Conservation (phyloP, 1,140 invertebrate species). For the Calosoma granatense region DNA sequence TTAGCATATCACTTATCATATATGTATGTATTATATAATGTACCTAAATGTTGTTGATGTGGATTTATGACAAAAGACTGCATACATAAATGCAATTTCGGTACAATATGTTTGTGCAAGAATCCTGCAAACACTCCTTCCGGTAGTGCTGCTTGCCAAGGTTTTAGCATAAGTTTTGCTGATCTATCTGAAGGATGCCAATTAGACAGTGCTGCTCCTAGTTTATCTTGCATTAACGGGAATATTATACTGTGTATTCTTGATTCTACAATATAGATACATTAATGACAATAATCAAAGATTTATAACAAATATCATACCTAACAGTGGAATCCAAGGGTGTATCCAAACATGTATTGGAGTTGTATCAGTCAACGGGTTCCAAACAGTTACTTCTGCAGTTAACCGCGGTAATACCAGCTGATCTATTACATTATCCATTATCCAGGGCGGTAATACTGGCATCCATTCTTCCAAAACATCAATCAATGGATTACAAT, state of each 20-base stretch:
- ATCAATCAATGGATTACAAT: slow-evolving; percentile 63
- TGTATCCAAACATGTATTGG: slow-evolving; percentile 95
- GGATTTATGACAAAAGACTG: slow-evolving; percentile 74
- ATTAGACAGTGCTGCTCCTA: slow-evolving; percentile 72
- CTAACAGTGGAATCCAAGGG: slow-evolving; percentile 82
- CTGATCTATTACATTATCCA: slow-evolving; percentile 73
- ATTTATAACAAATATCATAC: slow-evolving; percentile 36
- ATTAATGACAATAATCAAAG: too few relatives aligned
- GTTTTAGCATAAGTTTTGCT: slow-evolving; percentile 81
- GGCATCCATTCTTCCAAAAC: slow-evolving; percentile 74
- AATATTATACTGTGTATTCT: slow-evolving; percentile 71
- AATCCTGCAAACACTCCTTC: slow-evolving; percentile 76
- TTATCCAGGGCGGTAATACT: slow-evolving; percentile 71
- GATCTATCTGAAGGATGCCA: slow-evolving; percentile 93
- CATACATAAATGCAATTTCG: slow-evolving; percentile 72
- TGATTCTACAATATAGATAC: too few relatives aligned
- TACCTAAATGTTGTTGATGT: slow-evolving; percentile 65
- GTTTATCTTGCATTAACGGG: slow-evolving; percentile 85
- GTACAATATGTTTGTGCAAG: slow-evolving; percentile 80
- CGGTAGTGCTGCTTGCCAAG: slow-evolving; percentile 82
- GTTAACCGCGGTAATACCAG: slow-evolving; percentile 70
- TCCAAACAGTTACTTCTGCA: slow-evolving; percentile 80
- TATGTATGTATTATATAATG: slow-evolving; percentile 13
- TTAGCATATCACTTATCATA: neutral
- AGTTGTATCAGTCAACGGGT: slow-evolving; percentile 85